Conservation (phyloP, 1,140 invertebrate species). For the Drosophila ficusphila region DNA sequence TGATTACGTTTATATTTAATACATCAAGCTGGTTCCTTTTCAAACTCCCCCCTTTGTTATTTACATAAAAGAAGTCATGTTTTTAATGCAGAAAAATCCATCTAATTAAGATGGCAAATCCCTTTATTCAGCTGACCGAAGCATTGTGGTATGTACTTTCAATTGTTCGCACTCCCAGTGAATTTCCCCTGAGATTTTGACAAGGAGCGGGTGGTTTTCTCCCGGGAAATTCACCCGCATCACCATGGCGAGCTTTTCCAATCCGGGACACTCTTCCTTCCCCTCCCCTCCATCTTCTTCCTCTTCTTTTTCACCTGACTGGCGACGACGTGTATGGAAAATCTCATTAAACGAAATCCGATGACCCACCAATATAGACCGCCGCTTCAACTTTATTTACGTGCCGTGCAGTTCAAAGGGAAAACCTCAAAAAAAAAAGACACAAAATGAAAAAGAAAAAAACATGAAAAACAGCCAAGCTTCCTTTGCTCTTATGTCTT, state of each 20-base stretch:
- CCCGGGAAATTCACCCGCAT: conserved; percentile 5
- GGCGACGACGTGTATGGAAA: conserved; percentile 7
- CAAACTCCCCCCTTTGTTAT: background rate
- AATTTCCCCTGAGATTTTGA: conserved; percentile 21
- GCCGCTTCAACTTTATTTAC: conserved; percentile 39
- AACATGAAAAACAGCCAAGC: conserved; percentile 18
- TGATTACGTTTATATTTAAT: background rate
- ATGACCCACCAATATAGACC: conserved; percentile 48
- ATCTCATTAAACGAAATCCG: conserved; percentile 58
- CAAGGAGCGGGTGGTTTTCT: background rate
- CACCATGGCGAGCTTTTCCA: background rate
- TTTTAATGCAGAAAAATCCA: background rate
- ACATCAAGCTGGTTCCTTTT: no score
- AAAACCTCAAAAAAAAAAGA: conserved; percentile 6
- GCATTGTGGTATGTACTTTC: conserved; percentile 21
- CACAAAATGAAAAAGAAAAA: no score
- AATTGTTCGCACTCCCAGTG: conserved; percentile 25
- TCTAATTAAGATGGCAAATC: background rate
- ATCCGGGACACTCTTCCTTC: background rate
- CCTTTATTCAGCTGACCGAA: background rate
- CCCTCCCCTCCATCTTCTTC: no score
- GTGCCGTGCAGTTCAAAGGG: conserved; percentile 1
- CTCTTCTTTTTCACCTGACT: conserved; percentile 9
- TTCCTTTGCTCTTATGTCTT: conserved; percentile 24
- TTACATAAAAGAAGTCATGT: background rate